Evolutionary conservation across 2,797 vertebrate genomes (phyloP).

Genomic region (Oryzias sinensis): DNA sequence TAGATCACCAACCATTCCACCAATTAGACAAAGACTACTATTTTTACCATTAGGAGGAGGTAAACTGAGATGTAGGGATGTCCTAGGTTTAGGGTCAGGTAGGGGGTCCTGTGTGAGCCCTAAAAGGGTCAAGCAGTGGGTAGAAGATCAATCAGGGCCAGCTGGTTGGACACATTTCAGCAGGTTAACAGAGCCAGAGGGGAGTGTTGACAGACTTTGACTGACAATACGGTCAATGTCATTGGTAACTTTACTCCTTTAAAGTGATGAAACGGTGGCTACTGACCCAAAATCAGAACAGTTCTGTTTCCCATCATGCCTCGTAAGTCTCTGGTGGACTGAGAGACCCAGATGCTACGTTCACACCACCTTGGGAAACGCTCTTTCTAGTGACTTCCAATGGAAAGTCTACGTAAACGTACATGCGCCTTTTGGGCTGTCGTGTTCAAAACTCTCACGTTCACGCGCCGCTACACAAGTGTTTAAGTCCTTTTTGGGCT

Average conservation of each 20-base stretch:
- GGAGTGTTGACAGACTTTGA: constrained; percentile 11
- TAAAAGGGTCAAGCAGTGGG: constrained; percentile 50
- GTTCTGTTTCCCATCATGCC: constrained; percentile 23
- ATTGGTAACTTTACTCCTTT: constrained; percentile 45
- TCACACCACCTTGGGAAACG: no score
- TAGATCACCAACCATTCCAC: constrained; percentile 54
- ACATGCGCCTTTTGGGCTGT: no score
- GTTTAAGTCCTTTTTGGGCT: no score
- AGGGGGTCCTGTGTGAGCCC: constrained; percentile 73
- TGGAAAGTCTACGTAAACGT: no score
- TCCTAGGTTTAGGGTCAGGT: constrained; percentile 78
- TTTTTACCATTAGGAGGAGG: constrained; percentile 74
- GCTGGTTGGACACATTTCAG: constrained; percentile 37
- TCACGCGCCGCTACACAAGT: no score
- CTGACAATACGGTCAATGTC: constrained; percentile 14
- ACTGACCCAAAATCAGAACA: constrained; percentile 9
- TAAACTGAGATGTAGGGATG: constrained; percentile 80
- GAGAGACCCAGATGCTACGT: neutral
- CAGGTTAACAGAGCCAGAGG: constrained; percentile 10
- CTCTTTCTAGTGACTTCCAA: no score
- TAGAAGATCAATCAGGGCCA: constrained; percentile 60
- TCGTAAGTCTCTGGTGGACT: constrained; percentile 21
- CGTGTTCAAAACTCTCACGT: no score
- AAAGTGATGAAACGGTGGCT: constrained; percentile 24
- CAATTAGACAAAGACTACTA: constrained; percentile 38